Evolutionary conservation across 2,797 vertebrate species (phyloP).

Genomic region (Semaprochilodus insignis): DNA sequence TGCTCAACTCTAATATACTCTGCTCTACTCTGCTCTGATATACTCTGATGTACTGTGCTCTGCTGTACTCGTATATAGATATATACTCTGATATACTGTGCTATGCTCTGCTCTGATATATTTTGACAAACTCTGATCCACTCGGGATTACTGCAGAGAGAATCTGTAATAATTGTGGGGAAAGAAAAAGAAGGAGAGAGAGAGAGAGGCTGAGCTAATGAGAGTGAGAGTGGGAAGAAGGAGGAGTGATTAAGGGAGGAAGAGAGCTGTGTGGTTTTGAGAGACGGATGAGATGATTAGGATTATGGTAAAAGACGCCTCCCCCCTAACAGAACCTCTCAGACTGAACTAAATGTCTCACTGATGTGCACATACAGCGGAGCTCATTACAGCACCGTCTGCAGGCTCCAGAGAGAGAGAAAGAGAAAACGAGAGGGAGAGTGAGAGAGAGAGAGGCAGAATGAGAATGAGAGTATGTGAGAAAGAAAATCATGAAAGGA

Average conservation of each 20-base stretch:
- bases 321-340: conserved; percentile 21
- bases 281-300: conserved; percentile 44
- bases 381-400: conserved; percentile 47
- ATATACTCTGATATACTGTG: no score
- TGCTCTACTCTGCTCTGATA: no score
- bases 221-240: neutral
- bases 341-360: conserved; percentile 35
- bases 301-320: conserved; percentile 46
- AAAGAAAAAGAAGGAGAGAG: neutral
- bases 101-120: no score
- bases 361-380: conserved; percentile 43
- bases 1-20: no score
- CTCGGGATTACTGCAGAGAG: no score
- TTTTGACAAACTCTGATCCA: no score
- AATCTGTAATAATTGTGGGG: neutral
- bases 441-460: neutral
- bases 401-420: neutral
- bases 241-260: conserved; percentile 28
- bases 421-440: neutral
- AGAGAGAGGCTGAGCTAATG: neutral
- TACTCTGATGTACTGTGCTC: no score
- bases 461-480: neutral
- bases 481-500: neutral
- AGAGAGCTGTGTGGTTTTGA: conserved; percentile 36
- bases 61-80: no score